Conservation (phyloP, 1,140 invertebrate species). For the Drosophila kohkoa region DNA sequence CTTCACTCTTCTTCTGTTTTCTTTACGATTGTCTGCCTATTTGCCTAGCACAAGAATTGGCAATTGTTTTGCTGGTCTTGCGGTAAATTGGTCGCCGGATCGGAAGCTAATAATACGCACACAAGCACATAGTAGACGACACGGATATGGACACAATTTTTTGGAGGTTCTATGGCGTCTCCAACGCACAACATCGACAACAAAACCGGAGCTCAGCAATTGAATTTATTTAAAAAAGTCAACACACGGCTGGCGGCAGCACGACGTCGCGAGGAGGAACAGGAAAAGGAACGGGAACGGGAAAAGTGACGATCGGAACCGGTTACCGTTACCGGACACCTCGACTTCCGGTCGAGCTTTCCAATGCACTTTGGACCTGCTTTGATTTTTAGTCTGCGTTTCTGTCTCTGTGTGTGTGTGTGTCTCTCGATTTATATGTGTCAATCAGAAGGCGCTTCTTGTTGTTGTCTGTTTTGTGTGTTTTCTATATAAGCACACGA, state of each 20-base stretch:
- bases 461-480: slow-evolving; percentile 10
- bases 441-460: slow-evolving; percentile 43
- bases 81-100: slow-evolving; percentile 68
- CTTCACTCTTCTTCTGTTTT: neutral
- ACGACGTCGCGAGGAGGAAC: slow-evolving; percentile 23
- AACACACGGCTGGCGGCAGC: slow-evolving; percentile 32
- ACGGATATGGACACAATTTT: slow-evolving; percentile 9
- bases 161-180: too few species aligned
- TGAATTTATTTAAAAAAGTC: slow-evolving; percentile 72
- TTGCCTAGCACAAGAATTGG: slow-evolving; percentile 5
- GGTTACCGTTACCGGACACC: slow-evolving; percentile 85
- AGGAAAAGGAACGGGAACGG: slow-evolving; percentile 82
- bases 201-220: slow-evolving; percentile 39
- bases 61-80: slow-evolving; percentile 53
- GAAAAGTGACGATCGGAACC: slow-evolving; percentile 85
- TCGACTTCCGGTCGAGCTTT: slow-evolving; percentile 84
- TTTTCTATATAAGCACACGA: slow-evolving; percentile 1
- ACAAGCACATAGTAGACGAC: slow-evolving; percentile 22
- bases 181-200: slow-evolving; percentile 32
- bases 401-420: slow-evolving; percentile 9
- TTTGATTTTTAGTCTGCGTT: slow-evolving; percentile 19
- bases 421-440: slow-evolving; percentile 68
- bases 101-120: slow-evolving; percentile 78
- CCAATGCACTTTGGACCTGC: slow-evolving; percentile 74
- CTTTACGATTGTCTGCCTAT: neutral